These are phyloP conservation scores for Gambusia yucatana DNA, from an alignment of 2,797 vertebrate species.

Conservation along the genomic window DNA sequence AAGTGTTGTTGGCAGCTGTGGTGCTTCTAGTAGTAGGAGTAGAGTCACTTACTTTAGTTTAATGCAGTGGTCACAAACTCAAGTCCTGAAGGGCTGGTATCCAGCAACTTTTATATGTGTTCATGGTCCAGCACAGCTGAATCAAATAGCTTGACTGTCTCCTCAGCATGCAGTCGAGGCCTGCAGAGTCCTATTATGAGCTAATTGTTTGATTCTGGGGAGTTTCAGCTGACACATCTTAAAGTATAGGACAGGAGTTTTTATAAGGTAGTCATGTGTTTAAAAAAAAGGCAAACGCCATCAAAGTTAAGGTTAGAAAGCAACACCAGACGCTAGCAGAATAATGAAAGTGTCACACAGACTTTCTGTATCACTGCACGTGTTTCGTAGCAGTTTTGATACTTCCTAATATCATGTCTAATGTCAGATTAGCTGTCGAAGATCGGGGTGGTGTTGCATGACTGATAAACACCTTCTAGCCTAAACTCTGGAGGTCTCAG, in stretches of 20 bases:
- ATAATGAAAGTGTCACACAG: neutral
- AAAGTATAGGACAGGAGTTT: neutral
- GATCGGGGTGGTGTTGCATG: constrained; percentile 6
- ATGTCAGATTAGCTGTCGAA: neutral
- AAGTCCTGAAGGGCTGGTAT: neutral
- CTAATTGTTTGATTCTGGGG: neutral
- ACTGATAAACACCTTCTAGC: constrained; percentile 23
- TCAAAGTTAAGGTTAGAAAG: neutral
- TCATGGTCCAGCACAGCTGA: neutral
- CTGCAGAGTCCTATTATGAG: neutral
- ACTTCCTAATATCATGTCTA: no score
- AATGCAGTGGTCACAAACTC: neutral
- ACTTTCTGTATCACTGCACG: neutral
- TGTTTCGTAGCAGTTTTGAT: constrained; percentile 5
- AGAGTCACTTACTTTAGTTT: neutral
- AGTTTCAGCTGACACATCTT: neutral
- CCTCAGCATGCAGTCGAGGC: neutral
- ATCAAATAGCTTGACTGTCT: neutral
- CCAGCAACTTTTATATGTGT: neutral
- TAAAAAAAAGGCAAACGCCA: neutral
- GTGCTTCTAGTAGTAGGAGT: neutral
- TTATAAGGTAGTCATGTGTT: neutral
- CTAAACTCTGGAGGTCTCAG: constrained; percentile 43
- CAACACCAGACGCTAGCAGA: neutral
- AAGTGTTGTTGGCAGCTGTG: neutral